These are phyloP conservation scores for Momotus momota DNA, from an alignment of 2,797 vertebrate genomes.

Conservation along the genomic window DNA sequence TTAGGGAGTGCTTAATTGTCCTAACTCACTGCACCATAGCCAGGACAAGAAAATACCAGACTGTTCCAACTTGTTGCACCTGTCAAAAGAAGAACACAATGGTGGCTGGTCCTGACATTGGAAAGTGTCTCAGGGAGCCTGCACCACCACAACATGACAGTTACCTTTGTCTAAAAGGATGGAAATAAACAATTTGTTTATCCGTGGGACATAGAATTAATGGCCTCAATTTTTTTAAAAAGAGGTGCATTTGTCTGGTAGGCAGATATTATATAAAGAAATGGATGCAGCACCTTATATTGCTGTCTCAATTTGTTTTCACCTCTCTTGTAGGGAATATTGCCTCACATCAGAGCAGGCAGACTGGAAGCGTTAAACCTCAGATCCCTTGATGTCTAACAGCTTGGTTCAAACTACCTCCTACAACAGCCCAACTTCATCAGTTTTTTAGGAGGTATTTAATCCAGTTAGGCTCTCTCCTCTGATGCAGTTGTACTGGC, in stretches of 20 bases:
- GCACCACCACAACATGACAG: not conserved
- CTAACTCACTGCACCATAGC: not conserved
- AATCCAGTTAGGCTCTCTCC: not conserved
- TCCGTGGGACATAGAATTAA: not conserved
- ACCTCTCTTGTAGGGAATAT: not conserved
- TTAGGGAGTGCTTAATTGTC: not conserved
- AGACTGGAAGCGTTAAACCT: not conserved
- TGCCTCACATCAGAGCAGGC: not conserved
- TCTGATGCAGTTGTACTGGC: not conserved
- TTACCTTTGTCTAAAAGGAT: not conserved
- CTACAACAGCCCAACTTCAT: not conserved
- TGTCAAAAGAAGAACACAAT: not conserved
- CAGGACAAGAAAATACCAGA: not conserved
- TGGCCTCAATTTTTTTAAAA: not conserved
- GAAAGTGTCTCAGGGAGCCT: not conserved
- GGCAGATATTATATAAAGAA: not conserved
- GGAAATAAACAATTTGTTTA: not conserved
- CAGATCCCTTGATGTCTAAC: rapidly evolving
- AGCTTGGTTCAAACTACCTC: not conserved
- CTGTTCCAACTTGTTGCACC: not conserved
- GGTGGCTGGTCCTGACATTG: not conserved
- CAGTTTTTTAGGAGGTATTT: not conserved
- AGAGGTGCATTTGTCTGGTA: not conserved
- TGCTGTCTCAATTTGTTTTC: not conserved
- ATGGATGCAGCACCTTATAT: not conserved